Evolutionary conservation across 2,113 vertebrate genomes (phyloP).

Genomic region (human): GRCh38 chrX:31011001-31011500

Average conservation of each 20-base stretch:
- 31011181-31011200: background rate
- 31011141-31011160: background rate
- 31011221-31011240: slow-evolving; percentile 3
- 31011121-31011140: background rate
- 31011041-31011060: background rate
- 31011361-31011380: background rate
- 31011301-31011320: background rate
- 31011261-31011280: background rate
- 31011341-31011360: too few relatives aligned
- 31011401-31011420: background rate
- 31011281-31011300: background rate
- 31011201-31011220: background rate
- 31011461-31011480: background rate
- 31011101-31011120: background rate
- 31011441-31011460: background rate
- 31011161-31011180: background rate
- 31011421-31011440: background rate
- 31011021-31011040: too few relatives aligned
- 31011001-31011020: too few relatives aligned
- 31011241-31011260: background rate
- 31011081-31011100: background rate
- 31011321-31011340: too few relatives aligned
- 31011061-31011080: background rate
- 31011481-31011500: background rate
- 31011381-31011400: background rate